Percentiles rank a stretch among this genome's conserved stretches.
phyloP scores from a whole-genome alignment of 2,888 invertebrate species.

The Rhopalosiphum nymphaeae region DNA sequence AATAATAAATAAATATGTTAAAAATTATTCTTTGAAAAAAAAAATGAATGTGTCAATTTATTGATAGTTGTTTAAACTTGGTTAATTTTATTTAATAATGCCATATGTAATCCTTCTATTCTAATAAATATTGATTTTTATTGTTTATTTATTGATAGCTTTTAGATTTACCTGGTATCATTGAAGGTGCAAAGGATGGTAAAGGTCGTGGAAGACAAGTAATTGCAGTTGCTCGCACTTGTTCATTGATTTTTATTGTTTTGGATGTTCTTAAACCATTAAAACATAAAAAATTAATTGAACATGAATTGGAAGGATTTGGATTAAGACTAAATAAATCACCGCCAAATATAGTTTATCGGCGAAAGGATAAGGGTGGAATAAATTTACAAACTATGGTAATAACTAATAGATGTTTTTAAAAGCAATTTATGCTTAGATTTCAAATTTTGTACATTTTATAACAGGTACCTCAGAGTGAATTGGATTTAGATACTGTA shows the following conservation, averaged over 20 bases:
- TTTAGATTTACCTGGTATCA: constrained; percentile 98
- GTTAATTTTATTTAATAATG: neutral
- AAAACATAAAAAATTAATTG: constrained; percentile 94
- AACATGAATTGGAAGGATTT: constrained; percentile 99
- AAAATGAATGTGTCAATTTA: neutral
- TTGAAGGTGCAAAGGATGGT: constrained; percentile 99
- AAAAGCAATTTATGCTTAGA: neutral
- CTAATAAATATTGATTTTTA: neutral
- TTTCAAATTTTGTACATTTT: constrained; percentile 44
- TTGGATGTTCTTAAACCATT: constrained; percentile 97
- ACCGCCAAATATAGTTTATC: constrained; percentile 96
- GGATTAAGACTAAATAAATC: constrained; percentile 95
- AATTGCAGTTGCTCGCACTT: constrained; percentile 98
- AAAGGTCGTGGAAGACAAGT: constrained; percentile 99
- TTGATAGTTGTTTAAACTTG: neutral
- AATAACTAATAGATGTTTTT: constrained; percentile 68
- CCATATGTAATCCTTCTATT: neutral
- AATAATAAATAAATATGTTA: neutral
- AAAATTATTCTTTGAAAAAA: neutral
- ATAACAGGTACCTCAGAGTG: constrained; percentile 84
- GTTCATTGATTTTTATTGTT: constrained; percentile 97
- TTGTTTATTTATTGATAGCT: constrained; percentile 74
- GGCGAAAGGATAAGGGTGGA: constrained; percentile 98
- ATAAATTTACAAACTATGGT: constrained; percentile 94
- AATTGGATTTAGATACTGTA: constrained; percentile 94